Conservation (phyloP, 2,113 vertebrate genomes). For the Pluvianellus socialis region DNA sequence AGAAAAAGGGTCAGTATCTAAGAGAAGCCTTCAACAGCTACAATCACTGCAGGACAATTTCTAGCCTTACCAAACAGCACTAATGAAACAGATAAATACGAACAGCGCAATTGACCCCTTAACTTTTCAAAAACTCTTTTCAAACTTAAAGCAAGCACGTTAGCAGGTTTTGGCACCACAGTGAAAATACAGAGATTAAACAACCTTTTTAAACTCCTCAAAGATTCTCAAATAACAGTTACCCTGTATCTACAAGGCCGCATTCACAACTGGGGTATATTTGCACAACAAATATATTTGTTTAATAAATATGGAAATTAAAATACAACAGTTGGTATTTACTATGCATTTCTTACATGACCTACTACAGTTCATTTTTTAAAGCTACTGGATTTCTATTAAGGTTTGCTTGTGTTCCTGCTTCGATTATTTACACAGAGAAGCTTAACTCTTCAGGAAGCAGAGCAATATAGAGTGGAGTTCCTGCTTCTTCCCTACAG, state of each 20-base stretch:
- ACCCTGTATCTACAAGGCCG: neutral
- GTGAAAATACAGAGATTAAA: neutral
- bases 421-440: neutral
- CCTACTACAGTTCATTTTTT: neutral
- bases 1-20: neutral
- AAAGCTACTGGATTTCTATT: neutral
- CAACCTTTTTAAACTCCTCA: neutral
- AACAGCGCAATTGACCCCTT: neutral
- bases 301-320: constrained; percentile 28
- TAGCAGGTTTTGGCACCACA: neutral
- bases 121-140: neutral
- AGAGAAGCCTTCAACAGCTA: neutral
- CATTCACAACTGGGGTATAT: neutral
- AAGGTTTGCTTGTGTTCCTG: neutral
- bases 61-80: neutral
- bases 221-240: neutral
- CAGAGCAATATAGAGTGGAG: neutral
- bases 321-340: neutral
- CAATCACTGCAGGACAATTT: neutral
- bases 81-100: neutral
- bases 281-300: neutral
- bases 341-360: neutral
- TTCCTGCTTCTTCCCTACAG: neutral
- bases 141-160: neutral
- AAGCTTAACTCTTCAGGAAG: neutral